These are phyloP conservation scores for Turritopsis dohrnii DNA, from an alignment of 30 jellyfish, hydroid and myxozoan genomes.

Conservation along the genomic window DNA sequence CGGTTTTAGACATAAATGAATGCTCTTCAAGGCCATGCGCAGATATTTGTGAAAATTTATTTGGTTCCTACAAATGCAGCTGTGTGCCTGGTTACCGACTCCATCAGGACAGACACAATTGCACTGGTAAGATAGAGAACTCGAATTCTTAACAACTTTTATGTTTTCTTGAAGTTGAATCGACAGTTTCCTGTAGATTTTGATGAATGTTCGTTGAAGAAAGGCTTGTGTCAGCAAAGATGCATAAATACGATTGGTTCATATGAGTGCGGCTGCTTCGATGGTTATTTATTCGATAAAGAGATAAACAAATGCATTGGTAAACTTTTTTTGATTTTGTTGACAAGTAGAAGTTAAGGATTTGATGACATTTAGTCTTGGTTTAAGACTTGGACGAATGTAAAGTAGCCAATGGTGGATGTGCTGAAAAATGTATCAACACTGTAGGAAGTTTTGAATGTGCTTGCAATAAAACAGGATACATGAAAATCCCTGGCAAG, in stretches of 20 bases:
- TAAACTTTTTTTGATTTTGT: neutral
- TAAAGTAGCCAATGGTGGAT: constrained; percentile 33
- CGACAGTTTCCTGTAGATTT: constrained; percentile 9
- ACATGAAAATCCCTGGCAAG: constrained; percentile 14
- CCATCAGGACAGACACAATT: constrained; percentile 17
- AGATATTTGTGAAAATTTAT: constrained; percentile 17
- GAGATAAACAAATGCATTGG: constrained; percentile 20
- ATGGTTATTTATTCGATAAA: constrained; percentile 21
- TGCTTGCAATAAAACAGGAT: constrained; percentile 30
- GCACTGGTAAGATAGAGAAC: constrained; percentile 25
- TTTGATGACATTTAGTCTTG: neutral
- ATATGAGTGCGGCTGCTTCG: constrained; percentile 32
- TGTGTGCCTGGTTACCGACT: constrained; percentile 30
- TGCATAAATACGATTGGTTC: constrained; percentile 41
- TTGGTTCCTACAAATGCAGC: constrained; percentile 41
- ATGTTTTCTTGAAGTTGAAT: neutral
- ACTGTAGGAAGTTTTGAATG: constrained; percentile 34
- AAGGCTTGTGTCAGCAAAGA: constrained; percentile 23
- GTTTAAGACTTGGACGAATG: constrained; percentile 19
- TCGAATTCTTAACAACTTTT: neutral
- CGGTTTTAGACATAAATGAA: constrained; percentile 38
- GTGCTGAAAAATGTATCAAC: constrained; percentile 38
- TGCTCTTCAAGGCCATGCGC: constrained; percentile 45
- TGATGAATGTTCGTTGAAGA: constrained; percentile 37
- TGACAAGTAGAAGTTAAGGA: neutral